Base-by-base conservation (phyloP, 1,140 invertebrate genomes). In the Saccostrea glomerata region DNA sequence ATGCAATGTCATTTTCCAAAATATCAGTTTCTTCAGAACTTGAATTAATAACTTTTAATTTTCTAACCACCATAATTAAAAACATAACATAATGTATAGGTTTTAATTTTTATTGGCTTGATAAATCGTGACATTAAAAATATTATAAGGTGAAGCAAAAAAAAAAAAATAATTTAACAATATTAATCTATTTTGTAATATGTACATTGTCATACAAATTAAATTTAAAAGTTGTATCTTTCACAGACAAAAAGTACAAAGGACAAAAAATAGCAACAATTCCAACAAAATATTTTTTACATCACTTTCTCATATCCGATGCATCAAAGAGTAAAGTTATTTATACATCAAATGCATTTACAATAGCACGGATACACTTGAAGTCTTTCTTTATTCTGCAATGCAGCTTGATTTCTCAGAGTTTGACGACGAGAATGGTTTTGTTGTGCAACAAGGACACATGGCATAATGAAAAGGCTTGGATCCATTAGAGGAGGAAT, bases 391-490 rank as follows among this genome's bases (percentile, higher is more conserved):
- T 87, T 86, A 89, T 70, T 89, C 88, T 9, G 82, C 86, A n/a
- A 89, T 77, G 84, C 88, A 89, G 25, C 86, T 86, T 23, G 88
- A 84, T 84, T 89, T 89, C 17, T 89, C 88, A 0, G 85, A 73
- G 82, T 82, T 23, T 2, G 88, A 60, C 73, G 82, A 82, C 15
- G 82, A 25, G 23, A 87, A 89, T 13, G 89, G 89, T 82, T 87
- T 89, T 20, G 89, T 85, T 7, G 89, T 83, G 63, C 89, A 89
- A n/a, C 84, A 87, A 20, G 89, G 89, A 82, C 84, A 89, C 89
- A 89, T 89, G n/a, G 86, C 58, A 47, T 89, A 89, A 85, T 87
- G 89, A 56, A 89, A 87, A 20, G 89, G 89, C 82, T 89, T 89
- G n/a, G 86, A 30, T n/a, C 60, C 25, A 86, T 82, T 89, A 12